Evolutionary conservation across 2,797 vertebrate genomes (phyloP), one percentile per base, ranked within the genome.

Genomic region (Crocidura indochinensis): DNA sequence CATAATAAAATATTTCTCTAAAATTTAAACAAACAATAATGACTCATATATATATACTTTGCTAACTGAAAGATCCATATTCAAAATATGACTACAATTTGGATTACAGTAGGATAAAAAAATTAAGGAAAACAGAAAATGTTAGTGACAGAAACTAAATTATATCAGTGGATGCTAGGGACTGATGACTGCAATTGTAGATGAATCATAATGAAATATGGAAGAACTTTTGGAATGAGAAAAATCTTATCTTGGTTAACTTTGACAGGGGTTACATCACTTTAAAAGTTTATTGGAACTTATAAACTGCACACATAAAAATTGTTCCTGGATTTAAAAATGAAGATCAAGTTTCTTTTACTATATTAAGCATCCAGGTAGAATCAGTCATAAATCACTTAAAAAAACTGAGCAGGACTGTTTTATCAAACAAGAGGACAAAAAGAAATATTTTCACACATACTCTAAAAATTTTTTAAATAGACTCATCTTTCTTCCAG

Each of bases 401-500:
- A 47, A 90, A 86, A 86, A 92, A 29, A 19, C 24, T 9, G 8
- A 81, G 11, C 83, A 74, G n/a, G 27, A 27, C 10, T 24, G 3
- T 73, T 47, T 64, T 86, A 17, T 65, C 31, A 44, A 44, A 10
- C 27, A 73, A 10, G 78, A 10, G 49, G 19, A 51, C 24, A 71
- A 31, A 75, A 1, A 73, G 22, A 20, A 77, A 10, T 26, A 27
- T 77, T 29, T 84, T 44, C 19, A 73, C 2, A 44, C 5, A 82
- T 1, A 46, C 12, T 8, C 44, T 31, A 24, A 0, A 56, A 29
- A 72, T 17, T 26, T 75, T 62, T 91, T 71, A 81, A 80, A 81
- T 2, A 27, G 65, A 77, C 22, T 79, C 44, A 74, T 73, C 10
- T 12, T n/a, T 26, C 88, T 92, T 91, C 27, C 82, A 85, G 60